phyloP scores from a whole-genome alignment of 2,888 invertebrate genomes.

The Piscicola geometra region DNA sequence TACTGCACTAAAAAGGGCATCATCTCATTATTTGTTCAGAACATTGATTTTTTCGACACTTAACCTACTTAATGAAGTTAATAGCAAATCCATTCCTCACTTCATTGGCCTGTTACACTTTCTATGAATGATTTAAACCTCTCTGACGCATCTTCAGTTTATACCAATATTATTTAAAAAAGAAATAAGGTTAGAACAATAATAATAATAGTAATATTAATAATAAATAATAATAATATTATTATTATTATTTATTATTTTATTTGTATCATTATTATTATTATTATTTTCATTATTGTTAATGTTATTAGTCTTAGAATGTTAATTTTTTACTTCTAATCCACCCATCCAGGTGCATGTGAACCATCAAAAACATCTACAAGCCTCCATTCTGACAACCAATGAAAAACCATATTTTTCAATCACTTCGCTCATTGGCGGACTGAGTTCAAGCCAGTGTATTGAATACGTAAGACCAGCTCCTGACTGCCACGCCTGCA shows the following conservation, averaged over 20 bases:
- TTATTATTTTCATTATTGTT: neutral
- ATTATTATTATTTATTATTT: neutral
- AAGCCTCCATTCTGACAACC: neutral
- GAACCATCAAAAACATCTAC: conserved; percentile 3
- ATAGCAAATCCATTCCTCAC: neutral
- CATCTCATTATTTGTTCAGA: neutral
- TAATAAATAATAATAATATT: too few species aligned
- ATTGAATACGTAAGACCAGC: conserved; percentile 23
- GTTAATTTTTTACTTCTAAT: too few species aligned
- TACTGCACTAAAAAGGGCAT: neutral
- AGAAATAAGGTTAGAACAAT: too few species aligned
- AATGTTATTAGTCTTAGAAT: too few species aligned
- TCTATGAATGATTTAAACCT: too few species aligned
- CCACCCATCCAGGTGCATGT: neutral
- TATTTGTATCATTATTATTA: neutral
- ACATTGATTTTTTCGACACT: neutral
- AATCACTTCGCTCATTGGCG: conserved; percentile 23
- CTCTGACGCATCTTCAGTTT: too few species aligned
- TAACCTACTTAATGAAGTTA: neutral
- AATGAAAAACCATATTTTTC: neutral
- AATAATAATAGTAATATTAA: too few species aligned
- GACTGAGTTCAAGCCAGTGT: neutral
- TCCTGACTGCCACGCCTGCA: conserved; percentile 24
- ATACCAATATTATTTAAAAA: too few species aligned
- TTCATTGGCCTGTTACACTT: neutral